Evolutionary conservation across 2,888 invertebrate genomes (phyloP), one percentile per base, ranked within the genome.

Genomic region (Melangyna quadrimaculata): DNA sequence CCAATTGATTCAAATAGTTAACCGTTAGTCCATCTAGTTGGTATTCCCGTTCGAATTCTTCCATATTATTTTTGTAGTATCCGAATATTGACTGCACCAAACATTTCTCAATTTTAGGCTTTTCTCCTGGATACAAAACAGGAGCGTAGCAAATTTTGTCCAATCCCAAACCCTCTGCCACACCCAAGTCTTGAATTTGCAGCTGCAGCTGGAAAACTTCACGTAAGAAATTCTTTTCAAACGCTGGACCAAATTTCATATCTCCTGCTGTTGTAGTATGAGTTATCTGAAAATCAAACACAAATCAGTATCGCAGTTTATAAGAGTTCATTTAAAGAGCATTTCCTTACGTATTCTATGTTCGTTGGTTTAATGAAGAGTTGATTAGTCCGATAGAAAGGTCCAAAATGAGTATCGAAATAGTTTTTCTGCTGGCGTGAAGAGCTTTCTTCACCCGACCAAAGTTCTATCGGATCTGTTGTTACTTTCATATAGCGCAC

Each of bases 381-480:
- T 93, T 98, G 98, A 89, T 98, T 95, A 2, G 97, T 96, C 70
- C 98, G 94, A 91, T 97, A 98, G 92, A 98, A 98, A 0, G 98
- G 98, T 9, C 95, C 95, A 90, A 99, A 99, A 89, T 96, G 94
- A 14, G 94, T 92, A 91, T 99, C 98, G 89, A 96, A 99, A 90
- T 96, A 98, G 83, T 97, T 94, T 90, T 98, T 96, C 89, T 99
- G 97, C 48, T 94, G 90, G 78, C 98, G 94, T 40, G 98, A 96
- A 80, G 94, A 93, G 88, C 98, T 98, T 29, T 93, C 92, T 1
- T 97, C 95, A 0, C 97, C 94, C 0, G 98, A 97, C 99, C 99
- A 99, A 53, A 99, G 94, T 90, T 99, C 96, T 1, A 98, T 95
- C 0, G 99, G 98, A 91, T 98, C 95, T 0, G 97, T 95, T 0